Conservation (phyloP, 2,888 invertebrate genomes). For the Limnephilus lunatus region DNA sequence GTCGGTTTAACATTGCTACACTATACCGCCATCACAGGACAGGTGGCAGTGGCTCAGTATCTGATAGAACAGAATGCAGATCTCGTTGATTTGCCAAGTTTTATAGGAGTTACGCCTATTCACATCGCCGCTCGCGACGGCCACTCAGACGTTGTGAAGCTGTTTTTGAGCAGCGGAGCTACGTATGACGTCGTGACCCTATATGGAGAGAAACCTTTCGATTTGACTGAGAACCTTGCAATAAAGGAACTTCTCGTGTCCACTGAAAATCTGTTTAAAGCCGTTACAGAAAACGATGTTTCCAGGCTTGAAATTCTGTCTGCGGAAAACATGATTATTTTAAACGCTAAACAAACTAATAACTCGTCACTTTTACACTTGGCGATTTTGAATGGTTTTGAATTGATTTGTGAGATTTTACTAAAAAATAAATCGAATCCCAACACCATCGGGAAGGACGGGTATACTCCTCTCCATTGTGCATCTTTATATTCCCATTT, state of each 20-base stretch:
- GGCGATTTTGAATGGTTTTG: no score
- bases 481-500: no score
- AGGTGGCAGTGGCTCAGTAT: not conserved
- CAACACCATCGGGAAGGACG: no score
- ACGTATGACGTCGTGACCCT: not conserved
- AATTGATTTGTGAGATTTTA: no score
- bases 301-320: not conserved
- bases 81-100: not conserved
- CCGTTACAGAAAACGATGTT: not conserved
- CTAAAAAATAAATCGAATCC: no score
- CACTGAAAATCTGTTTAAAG: constrained; percentile 11
- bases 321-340: no score
- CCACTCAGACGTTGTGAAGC: not conserved
- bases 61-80: not conserved
- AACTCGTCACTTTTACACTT: no score
- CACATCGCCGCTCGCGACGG: not conserved
- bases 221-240: not conserved
- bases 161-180: not conserved
- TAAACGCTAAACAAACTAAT: no score
- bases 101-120: not conserved
- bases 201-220: not conserved
- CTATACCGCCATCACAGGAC: not conserved
- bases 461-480: no score
- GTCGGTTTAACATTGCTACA: not conserved
- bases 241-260: not conserved